These are phyloP conservation scores for Sorex maritimensis DNA, from an alignment of 2,797 vertebrate genomes.

Conservation along the genomic window DNA sequence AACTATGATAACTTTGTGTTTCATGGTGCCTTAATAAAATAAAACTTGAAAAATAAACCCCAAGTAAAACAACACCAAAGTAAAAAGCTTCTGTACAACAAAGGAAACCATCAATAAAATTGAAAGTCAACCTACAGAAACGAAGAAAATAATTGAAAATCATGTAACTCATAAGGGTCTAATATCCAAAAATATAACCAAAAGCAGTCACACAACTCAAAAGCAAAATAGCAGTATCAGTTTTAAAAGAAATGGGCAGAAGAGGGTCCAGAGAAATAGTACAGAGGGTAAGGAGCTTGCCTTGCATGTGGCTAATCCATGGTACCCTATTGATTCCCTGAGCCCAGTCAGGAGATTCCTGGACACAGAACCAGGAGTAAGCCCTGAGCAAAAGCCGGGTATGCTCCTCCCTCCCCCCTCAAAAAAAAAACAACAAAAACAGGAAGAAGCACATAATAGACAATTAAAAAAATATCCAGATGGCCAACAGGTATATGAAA, in stretches of 20 bases:
- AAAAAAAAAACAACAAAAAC: too few species aligned
- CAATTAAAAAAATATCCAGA: background rate
- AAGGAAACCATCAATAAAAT: background rate
- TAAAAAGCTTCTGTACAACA: background rate
- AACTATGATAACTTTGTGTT: too few species aligned
- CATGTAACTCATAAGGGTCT: background rate
- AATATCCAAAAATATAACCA: background rate
- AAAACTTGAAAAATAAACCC: background rate
- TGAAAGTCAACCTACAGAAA: background rate
- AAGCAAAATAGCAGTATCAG: background rate
- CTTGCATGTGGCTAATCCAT: too few species aligned
- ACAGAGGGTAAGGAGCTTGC: too few species aligned
- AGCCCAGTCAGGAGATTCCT: too few species aligned
- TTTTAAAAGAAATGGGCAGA: background rate
- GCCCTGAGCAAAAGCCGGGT: too few species aligned
- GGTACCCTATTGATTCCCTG: too few species aligned
- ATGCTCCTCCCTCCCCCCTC: too few species aligned
- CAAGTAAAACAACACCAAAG: background rate
- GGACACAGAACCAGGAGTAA: too few species aligned
- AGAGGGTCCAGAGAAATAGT: background rate
- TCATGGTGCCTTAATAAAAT: too few species aligned
- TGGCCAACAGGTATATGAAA: background rate
- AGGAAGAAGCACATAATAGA: background rate
- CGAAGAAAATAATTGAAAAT: background rate
- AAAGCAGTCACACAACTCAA: background rate